phyloP scores from a whole-genome alignment of 1,140 invertebrate genomes.

The Copidosoma floridanum region DNA sequence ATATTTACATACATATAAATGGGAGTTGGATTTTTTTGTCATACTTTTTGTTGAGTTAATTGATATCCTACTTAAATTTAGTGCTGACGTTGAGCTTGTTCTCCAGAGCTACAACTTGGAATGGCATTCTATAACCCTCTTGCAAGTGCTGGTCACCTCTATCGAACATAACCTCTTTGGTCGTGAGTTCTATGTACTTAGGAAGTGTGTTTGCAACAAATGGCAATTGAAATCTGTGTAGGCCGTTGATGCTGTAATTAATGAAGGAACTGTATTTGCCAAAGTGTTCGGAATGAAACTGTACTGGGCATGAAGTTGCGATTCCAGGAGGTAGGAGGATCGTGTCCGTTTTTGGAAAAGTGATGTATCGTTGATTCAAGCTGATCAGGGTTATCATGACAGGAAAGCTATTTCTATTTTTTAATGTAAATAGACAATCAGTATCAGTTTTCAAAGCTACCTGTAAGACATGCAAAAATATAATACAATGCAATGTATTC shows the following conservation, averaged over 20 bases:
- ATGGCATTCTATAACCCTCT: conserved; percentile 8
- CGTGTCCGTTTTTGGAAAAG: conserved; percentile 2
- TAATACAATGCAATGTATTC: too few species aligned
- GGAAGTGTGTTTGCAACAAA: conserved; percentile 31
- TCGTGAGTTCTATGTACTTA: conserved; percentile 24
- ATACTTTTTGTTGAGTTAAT: too few species aligned
- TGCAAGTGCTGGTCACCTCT: not conserved
- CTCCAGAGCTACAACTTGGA: conserved; percentile 2
- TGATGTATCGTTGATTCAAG: not conserved
- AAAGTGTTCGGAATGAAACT: conserved; percentile 10
- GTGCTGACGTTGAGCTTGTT: conserved; percentile 22
- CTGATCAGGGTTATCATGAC: conserved; percentile 18
- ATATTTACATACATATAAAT: too few species aligned
- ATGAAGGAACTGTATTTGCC: conserved; percentile 25
- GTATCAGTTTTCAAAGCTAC: too few species aligned
- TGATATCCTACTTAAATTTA: conserved; percentile 22
- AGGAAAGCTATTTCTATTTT: conserved; percentile 33
- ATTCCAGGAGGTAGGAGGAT: conserved; percentile 1
- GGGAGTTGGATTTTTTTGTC: too few species aligned
- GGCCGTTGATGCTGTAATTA: conserved; percentile 36
- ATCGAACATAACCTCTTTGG: conserved; percentile 9
- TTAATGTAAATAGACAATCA: too few species aligned
- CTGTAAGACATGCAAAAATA: too few species aligned
- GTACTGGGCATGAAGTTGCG: not conserved
- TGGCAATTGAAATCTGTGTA: conserved; percentile 31